Evolutionary conservation across 2,888 invertebrate genomes (phyloP), one percentile per base, ranked within the genome.

Genomic region (Drosophila aldrichi): DNA sequence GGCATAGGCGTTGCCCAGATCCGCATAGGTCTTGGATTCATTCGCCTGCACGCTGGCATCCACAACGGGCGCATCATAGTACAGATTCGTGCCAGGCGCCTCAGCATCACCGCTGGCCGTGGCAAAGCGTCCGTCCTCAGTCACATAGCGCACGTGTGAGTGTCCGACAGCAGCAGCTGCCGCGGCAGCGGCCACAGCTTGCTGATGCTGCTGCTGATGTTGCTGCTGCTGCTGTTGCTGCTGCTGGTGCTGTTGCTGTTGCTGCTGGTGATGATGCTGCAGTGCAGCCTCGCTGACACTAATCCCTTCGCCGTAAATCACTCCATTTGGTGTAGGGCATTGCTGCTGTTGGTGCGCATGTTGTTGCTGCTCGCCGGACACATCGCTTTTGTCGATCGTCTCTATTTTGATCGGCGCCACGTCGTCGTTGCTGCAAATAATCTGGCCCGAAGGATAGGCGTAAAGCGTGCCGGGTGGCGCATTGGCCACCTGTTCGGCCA

Each of bases 21-120:
- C 93, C 14, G 92, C 92, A 60, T 92, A 93, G 0, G 93, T 93
- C 74, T 93, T 93, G 2, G 88, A 72, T 76, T 93, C 93, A 52
- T 89, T 90, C 9, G 79, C 69, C 70, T 91, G 91, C 3, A 85
- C 76, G 12, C 76, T 88, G 44, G 91, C 84, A 56, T 92, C 92
- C 3, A 90, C 88, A 8, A 91, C 88, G 2, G 88, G 62, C 0
- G 80, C 63, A 20, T 92, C 92, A 56, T 91, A 92, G 70, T 90
- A 92, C 16, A 81, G 34, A 40, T 55, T 82, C 3, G 67, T 52
- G 18, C 69, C 54, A 10, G 69, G 10, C 5, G 62, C 46, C 1
- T 77, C 72, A 22, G 55, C 48, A 22, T 80, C 81, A 0, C 65
- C 70, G 20, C 66, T 77, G 36, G 68, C 65, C 32, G 58, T 77